Conservation (phyloP, 2,113 vertebrate genomes). For the Turdus rufiventris region DNA sequence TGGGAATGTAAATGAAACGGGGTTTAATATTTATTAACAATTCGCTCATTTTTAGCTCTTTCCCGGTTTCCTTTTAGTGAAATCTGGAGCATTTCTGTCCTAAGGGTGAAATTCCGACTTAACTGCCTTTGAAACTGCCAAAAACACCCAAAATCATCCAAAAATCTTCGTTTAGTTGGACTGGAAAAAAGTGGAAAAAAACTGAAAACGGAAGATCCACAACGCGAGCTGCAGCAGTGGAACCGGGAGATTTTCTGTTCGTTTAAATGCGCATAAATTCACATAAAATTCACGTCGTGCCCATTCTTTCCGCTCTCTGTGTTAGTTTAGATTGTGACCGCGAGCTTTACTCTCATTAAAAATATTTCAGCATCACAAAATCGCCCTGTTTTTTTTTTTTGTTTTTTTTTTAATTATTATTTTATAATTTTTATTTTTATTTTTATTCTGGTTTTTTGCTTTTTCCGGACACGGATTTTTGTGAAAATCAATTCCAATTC, state of each 20-base stretch:
- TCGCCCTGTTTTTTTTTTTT: neutral
- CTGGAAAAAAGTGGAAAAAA: neutral
- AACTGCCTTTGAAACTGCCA: neutral
- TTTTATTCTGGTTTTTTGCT: neutral
- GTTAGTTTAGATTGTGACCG: neutral
- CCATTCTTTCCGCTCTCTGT: neutral
- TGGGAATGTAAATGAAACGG: rapidly evolving
- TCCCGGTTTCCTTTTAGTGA: neutral
- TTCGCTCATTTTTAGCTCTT: neutral
- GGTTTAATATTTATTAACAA: neutral
- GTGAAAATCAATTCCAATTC: neutral
- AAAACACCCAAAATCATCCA: neutral
- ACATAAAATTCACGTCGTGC: rapidly evolving
- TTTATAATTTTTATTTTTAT: no score
- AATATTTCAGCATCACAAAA: neutral
- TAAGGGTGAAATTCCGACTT: neutral
- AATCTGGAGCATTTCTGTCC: no score
- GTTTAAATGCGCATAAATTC: neutral
- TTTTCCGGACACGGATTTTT: neutral
- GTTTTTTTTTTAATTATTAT: no score
- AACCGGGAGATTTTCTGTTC: neutral
- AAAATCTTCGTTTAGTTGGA: rapidly evolving
- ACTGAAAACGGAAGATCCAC: neutral
- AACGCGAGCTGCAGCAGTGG: neutral
- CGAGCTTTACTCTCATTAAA: slow-evolving; percentile 26